These are phyloP conservation scores for Graptemys geographica DNA, from an alignment of 2,797 vertebrate genomes.

Conservation along the genomic window DNA sequence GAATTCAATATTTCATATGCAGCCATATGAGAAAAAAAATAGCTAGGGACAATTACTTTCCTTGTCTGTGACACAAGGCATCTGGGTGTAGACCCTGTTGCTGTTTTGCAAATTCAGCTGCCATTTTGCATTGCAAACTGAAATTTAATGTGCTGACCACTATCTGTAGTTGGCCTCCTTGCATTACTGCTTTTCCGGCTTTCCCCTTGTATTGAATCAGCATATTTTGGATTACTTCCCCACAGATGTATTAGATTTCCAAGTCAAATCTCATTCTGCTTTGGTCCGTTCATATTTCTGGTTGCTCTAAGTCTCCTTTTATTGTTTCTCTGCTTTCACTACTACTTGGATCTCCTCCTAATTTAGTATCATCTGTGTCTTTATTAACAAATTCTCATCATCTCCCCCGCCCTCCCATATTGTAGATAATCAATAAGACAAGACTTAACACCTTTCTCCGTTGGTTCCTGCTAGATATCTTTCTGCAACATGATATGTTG, in stretches of 20 bases:
- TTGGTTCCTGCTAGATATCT: neutral
- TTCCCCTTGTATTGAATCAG: neutral
- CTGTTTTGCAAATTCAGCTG: neutral
- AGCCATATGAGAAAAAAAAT: neutral
- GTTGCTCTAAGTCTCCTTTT: constrained; percentile 2
- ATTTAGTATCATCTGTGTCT: constrained; percentile 43
- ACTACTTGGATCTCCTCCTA: neutral
- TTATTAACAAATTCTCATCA: constrained; percentile 9
- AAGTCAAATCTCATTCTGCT: neutral
- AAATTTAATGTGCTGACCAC: neutral
- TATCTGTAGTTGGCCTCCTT: neutral
- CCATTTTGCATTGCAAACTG: neutral
- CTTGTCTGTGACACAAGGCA: neutral
- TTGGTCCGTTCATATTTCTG: neutral
- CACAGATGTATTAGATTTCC: neutral
- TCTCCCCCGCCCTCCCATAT: neutral
- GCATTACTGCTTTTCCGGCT: neutral
- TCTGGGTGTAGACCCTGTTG: neutral
- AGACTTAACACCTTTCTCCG: neutral
- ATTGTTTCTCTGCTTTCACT: neutral
- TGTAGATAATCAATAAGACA: neutral
- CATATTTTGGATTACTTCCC: constrained; percentile 7
- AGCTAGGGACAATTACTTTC: neutral
- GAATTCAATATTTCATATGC: neutral
- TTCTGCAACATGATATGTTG: neutral